These are phyloP conservation scores for Pterostichus niger DNA, from an alignment of 2,888 invertebrate species.

Conservation along the genomic window DNA sequence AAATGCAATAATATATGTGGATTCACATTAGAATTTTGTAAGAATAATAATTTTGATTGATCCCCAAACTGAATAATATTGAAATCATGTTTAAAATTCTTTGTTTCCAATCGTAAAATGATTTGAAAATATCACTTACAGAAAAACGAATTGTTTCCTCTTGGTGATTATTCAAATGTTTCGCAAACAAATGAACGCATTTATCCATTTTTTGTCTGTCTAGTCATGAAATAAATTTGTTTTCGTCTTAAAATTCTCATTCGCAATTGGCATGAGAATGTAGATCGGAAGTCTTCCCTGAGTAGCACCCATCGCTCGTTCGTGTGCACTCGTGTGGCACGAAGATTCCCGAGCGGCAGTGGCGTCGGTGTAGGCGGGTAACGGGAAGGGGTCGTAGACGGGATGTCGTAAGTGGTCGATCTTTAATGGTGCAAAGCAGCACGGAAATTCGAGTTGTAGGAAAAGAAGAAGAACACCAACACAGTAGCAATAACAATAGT, in stretches of 20 bases:
- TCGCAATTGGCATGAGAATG: constrained; percentile 18
- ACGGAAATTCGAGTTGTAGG: constrained; percentile 57
- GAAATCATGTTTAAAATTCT: too few relatives aligned
- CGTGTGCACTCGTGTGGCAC: constrained; percentile 6
- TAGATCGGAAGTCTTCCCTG: constrained; percentile 4
- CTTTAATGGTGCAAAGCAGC: constrained; percentile 56
- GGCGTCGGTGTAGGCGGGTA: background rate
- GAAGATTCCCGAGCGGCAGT: constrained; percentile 9
- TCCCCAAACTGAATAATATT: too few relatives aligned
- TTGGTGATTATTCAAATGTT: constrained; percentile 28
- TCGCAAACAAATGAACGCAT: constrained; percentile 20
- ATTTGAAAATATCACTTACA: background rate
- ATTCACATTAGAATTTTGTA: too few relatives aligned
- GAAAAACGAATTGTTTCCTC: constrained; percentile 16
- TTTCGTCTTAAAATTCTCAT: constrained; percentile 23
- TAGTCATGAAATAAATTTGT: constrained; percentile 32
- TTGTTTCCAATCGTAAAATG: too few relatives aligned
- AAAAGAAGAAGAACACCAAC: constrained; percentile 57
- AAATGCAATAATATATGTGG: too few relatives aligned
- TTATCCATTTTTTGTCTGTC: constrained; percentile 29
- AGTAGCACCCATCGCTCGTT: constrained; percentile 21
- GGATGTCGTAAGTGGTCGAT: constrained; percentile 54
- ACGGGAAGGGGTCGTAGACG: constrained; percentile 7
- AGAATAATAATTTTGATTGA: too few relatives aligned
- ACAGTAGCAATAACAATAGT: constrained; percentile 61